Conservation (phyloP, 1,140 invertebrate genomes). For the Bilobella aurantiaca region DNA sequence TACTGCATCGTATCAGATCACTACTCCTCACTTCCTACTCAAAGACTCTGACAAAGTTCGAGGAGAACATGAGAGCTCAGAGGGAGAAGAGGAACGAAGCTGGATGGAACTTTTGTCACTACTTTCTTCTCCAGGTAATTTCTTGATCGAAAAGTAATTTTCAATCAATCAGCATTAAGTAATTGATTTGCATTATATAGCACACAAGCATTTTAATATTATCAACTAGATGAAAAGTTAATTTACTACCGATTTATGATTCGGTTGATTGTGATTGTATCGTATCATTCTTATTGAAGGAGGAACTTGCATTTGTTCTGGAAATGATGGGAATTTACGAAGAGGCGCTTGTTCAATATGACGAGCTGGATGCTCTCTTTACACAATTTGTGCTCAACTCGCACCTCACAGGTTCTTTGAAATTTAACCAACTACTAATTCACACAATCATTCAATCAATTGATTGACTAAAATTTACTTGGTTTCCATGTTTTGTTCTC, state of each 20-base stretch:
- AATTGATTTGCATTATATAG: no score
- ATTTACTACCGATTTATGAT: no score
- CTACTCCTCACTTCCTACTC: constrained; percentile 80
- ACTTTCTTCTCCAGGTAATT: constrained; percentile 77
- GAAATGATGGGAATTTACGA: constrained; percentile 88
- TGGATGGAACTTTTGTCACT: constrained; percentile 88
- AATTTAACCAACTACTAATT: constrained; percentile 3
- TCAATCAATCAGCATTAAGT: no score
- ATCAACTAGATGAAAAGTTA: no score
- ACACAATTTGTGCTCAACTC: constrained; percentile 92
- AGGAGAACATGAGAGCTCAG: constrained; percentile 79
- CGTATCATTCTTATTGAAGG: no score
- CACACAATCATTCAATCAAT: no score
- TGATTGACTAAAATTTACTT: no score
- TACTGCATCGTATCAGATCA: constrained; percentile 69
- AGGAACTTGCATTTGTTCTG: constrained; percentile 87
- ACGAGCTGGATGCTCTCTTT: constrained; percentile 92
- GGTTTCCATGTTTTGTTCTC: no score
- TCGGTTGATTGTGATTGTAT: no score
- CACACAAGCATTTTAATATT: no score
- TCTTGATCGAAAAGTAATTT: constrained; percentile 13
- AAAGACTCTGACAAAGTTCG: constrained; percentile 69
- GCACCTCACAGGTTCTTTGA: constrained; percentile 59
- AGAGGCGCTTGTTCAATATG: constrained; percentile 91
- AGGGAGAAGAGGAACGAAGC: constrained; percentile 79